These are phyloP conservation scores for Triplophysa rosa DNA, from an alignment of 2,113 vertebrate genomes.

Conservation along the genomic window DNA sequence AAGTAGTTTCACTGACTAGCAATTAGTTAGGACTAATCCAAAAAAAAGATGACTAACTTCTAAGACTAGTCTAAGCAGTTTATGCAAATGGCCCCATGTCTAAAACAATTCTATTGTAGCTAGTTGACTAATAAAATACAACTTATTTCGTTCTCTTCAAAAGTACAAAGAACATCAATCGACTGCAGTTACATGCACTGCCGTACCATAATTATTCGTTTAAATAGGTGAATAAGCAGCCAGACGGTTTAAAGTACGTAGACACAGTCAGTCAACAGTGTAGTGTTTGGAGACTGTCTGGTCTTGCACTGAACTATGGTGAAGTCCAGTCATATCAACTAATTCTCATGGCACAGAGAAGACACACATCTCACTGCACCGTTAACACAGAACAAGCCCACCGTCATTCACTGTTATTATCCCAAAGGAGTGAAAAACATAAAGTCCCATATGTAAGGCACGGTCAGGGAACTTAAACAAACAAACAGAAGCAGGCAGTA, in stretches of 20 bases:
- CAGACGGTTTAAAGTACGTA: constrained; percentile 37
- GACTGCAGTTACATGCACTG: background rate
- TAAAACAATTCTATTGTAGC: background rate
- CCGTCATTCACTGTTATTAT: background rate
- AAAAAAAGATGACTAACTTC: too few species aligned
- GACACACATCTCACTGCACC: constrained; percentile 36
- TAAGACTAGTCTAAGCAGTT: too few species aligned
- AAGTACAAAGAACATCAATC: too few species aligned
- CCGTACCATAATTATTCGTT: constrained; percentile 55
- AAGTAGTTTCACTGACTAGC: too few species aligned
- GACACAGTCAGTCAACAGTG: constrained; percentile 53
- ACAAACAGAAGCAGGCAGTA: constrained; percentile 14
- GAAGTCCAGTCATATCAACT: constrained; percentile 34
- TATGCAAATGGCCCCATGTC: too few species aligned
- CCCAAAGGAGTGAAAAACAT: constrained; percentile 26
- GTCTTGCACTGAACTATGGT: constrained; percentile 31
- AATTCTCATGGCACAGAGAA: constrained; percentile 15
- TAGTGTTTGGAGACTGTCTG: constrained; percentile 66
- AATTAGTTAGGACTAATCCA: too few species aligned
- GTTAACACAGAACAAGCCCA: constrained; percentile 36
- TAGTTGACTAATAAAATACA: background rate
- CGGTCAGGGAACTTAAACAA: background rate
- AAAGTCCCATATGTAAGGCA: constrained; percentile 25
- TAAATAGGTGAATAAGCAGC: constrained; percentile 31
- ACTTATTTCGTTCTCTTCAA: background rate